A percentile compares a stretch with the other conserved stretches of the same genome.
phyloP scores from a whole-genome alignment of 2,113 vertebrate species.

The Rhombomys opimus region DNA sequence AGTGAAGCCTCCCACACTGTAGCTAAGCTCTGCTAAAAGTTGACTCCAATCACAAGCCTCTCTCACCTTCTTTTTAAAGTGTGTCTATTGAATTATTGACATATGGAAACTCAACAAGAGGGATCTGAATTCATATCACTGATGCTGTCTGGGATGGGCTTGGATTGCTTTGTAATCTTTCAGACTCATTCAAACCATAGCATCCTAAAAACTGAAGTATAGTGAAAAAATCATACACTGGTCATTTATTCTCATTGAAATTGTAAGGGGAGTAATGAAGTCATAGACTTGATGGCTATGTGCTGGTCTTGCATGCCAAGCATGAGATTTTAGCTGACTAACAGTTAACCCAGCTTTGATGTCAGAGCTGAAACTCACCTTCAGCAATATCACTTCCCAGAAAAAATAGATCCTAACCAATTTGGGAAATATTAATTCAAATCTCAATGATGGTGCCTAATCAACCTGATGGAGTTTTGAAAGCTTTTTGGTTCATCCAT shows the following conservation, averaged over 20 bases:
- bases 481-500: background rate
- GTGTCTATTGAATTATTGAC: constrained; percentile 47
- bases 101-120: constrained; percentile 58
- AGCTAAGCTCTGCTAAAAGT: constrained; percentile 49
- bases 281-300: background rate
- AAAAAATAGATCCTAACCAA: constrained; percentile 20
- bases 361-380: background rate
- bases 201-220: constrained; percentile 39
- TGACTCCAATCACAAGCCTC: constrained; percentile 49
- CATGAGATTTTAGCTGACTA: constrained; percentile 37
- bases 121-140: constrained; percentile 9
- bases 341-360: constrained; percentile 44
- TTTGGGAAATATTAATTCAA: constrained; percentile 47
- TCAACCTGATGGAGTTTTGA: constrained; percentile 17
- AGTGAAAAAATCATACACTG: constrained; percentile 43
- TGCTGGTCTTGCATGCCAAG: constrained; percentile 26
- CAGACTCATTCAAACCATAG: background rate
- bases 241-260: constrained; percentile 51
- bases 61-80: constrained; percentile 47
- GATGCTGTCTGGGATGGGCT: background rate
- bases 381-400: constrained; percentile 37
- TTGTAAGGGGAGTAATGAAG: constrained; percentile 43
- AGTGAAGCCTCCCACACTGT: constrained; percentile 32
- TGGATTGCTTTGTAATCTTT: constrained; percentile 47
- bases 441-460: constrained; percentile 55